A percentile compares a stretch with the other conserved stretches of the same genome.
Conservation (phyloP, 2,113 vertebrate species). For the Mohoua ochrocephala region DNA sequence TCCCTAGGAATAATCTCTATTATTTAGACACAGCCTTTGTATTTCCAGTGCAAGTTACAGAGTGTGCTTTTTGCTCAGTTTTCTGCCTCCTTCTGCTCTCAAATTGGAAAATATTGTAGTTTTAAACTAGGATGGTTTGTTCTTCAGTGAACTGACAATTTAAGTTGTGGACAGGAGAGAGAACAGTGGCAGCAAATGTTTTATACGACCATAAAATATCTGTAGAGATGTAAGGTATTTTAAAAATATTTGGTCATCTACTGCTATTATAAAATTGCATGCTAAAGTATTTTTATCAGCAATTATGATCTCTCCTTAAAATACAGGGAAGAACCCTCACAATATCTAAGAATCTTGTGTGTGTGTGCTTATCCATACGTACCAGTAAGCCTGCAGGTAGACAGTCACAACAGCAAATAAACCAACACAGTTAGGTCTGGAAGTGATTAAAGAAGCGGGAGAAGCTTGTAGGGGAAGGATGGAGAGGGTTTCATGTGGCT, state of each 20-base stretch:
- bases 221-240: background rate
- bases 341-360: background rate
- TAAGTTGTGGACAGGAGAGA: background rate
- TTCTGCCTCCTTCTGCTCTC: background rate
- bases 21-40: background rate
- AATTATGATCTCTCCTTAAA: background rate
- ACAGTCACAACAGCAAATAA: background rate
- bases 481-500: background rate
- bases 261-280: background rate
- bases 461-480: background rate
- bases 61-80: background rate
- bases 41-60: background rate
- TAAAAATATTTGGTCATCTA: background rate
- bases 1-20: background rate
- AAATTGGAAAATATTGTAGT: background rate
- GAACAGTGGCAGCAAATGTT: background rate
- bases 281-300: background rate
- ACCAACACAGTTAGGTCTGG: background rate
- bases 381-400: background rate
- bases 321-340: background rate
- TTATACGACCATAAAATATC: background rate
- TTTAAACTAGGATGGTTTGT: background rate
- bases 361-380: rapidly evolving
- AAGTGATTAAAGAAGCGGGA: background rate
- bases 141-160: background rate